Evolutionary conservation across 2,888 invertebrate species (phyloP), one percentile per base, ranked within the genome.

Genomic region (Macrophya annulata): DNA sequence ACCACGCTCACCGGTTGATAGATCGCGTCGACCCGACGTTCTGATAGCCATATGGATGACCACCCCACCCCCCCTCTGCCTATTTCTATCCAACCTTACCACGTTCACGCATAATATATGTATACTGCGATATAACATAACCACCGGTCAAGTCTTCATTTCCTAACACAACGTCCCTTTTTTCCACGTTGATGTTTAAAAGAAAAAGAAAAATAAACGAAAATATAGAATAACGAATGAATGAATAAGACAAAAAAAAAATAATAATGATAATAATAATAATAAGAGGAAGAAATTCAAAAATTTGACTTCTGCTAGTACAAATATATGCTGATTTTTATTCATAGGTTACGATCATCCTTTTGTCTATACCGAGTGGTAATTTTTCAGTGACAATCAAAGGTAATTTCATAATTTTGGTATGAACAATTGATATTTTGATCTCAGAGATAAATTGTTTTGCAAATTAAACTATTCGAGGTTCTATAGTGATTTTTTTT

Each of bases 1-100:
- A 86, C 86, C 72, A 84, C 85, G 85, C 51, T 72, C 79, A 76
- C 81, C 84, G 74, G 81, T 79, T 84, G 84, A 86, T 85, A 86
- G 86, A 86, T 86, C 86, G 84, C 82, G 71, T 71, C 83, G 59
- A 85, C 37, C 68, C 40, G 72, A 12, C 76, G 82, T 86, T 68
- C 72, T 55, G 43, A 86, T 71, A 85, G 77, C 59, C 83, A 84
- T 84, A 84, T 81, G 85, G 68, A 85, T 86, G 85, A 86, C 84
- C 87, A 79, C 62, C 51, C 81, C 68, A 17, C 31, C 31, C 77
- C 65, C 85, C 82, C 40, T n/a, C 72, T 48, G 40, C 84, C 71
- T 17, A 17, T 37, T 15, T 77, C 25, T 77, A 45, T 5, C n/a
- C 45, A 55, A n/a, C 55, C n/a, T 62, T 31, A 37, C 51, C 31